Evolutionary conservation across 2,888 invertebrate genomes (phyloP).

Genomic region (Melinopterus prodromus): DNA sequence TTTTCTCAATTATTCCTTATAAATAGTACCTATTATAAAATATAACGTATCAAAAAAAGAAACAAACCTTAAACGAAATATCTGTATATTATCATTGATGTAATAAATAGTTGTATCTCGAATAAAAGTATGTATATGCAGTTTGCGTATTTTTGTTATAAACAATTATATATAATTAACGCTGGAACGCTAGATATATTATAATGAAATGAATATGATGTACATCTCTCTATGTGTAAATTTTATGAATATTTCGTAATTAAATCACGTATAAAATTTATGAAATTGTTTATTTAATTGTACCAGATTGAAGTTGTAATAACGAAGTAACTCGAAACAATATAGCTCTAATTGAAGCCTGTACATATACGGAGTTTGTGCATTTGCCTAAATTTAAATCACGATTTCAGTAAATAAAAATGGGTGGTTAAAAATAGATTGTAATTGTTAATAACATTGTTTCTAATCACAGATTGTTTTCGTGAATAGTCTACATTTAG

Average conservation of each 20-base stretch:
- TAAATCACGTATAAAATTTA: slow-evolving; percentile 31
- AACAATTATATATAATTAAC: background rate
- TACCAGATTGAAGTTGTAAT: background rate
- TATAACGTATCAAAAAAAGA: background rate
- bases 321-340: background rate
- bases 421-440: too few relatives aligned
- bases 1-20: background rate
- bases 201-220: background rate
- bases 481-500: too few relatives aligned
- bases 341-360: background rate
- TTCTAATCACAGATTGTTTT: too few relatives aligned
- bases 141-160: slow-evolving; percentile 17
- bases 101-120: background rate
- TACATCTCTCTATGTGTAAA: background rate
- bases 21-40: background rate
- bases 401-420: background rate
- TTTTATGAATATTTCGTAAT: slow-evolving; percentile 29
- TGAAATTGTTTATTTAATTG: slow-evolving; percentile 23
- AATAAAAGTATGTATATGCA: background rate
- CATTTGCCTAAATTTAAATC: background rate
- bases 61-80: background rate
- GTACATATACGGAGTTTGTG: background rate
- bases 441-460: too few relatives aligned
- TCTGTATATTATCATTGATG: slow-evolving; percentile 13
- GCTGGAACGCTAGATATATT: background rate